Evolutionary conservation across 2,888 invertebrate species (phyloP), one percentile per base, ranked within the genome.

Genomic region (Quadroppia sp.): DNA sequence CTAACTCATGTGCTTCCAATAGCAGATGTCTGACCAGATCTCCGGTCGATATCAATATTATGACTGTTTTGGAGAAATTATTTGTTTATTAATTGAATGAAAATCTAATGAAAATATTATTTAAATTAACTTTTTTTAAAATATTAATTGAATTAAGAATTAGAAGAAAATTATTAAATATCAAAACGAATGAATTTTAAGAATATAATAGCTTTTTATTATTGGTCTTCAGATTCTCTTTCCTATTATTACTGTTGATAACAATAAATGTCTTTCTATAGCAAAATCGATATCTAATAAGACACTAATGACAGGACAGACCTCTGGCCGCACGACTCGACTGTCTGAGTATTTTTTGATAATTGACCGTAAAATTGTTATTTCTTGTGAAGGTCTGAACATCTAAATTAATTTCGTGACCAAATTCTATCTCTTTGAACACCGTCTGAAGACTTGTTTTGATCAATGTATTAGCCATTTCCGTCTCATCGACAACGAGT

Each of bases 401-500:
- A 28, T 74, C 74, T n/a, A 74, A 56, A 45, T 23, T 36, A 15
- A 74, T 74, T 45, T 74, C 74, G 40, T 74, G 71, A n/a, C 71
- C 74, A 45, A 74, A 74, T n/a, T 74, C 74, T 28, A 40, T 23
- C 25, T 70, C 71, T 64, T 74, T 71, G 48, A 74, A 74, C 15
- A 71, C 56, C 13, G 70, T 17, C 20, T 74, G 71, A 50, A 74
- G 23, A 45, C 56, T 56, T 3, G 7, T 28, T 56, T 30, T 71
- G 9, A 74, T 53, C 3, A 74, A 30, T 25, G 30, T 71, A 25
- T 71, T 56, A 9, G 71, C 6, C n/a, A 48, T 2, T 32, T 78
- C 77, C 2, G 78, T 74, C 75, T 78, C 78, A 67, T 78, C 78
- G 0, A 78, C 78, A 28, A 78, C 73, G 7, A 78, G 72, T 13